These are phyloP conservation scores for Drosophila seclusa DNA, from an alignment of 2,888 invertebrate species.

Conservation along the genomic window DNA sequence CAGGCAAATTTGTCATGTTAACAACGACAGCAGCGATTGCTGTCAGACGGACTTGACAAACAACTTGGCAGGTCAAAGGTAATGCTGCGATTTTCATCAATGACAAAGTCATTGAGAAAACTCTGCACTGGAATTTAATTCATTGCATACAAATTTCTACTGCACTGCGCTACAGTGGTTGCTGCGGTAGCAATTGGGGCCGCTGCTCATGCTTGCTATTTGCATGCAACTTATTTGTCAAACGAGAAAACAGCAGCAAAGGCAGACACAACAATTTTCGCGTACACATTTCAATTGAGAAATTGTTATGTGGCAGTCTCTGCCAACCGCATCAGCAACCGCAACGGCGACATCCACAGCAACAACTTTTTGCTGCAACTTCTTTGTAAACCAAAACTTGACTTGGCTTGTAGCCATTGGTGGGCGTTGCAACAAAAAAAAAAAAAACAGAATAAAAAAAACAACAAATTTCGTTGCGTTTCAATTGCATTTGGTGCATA, in stretches of 20 bases:
- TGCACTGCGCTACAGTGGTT: slow-evolving; percentile 18
- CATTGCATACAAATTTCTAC: slow-evolving; percentile 70
- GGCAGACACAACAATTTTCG: slow-evolving; percentile 69
- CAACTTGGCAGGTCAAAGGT: slow-evolving; percentile 69
- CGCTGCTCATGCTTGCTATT: slow-evolving; percentile 52
- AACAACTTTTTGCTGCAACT: slow-evolving; percentile 18
- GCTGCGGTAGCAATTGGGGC: slow-evolving; percentile 37
- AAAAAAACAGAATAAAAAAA: not conserved
- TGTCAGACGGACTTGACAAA: slow-evolving; percentile 70
- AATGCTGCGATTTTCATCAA: slow-evolving; percentile 73
- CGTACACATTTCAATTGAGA: slow-evolving; percentile 77
- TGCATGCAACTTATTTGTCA: slow-evolving; percentile 80
- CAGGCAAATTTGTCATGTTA: slow-evolving; percentile 69
- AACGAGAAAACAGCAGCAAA: slow-evolving; percentile 44
- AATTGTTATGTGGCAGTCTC: slow-evolving; percentile 69
- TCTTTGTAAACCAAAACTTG: slow-evolving; percentile 21
- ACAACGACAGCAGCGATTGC: slow-evolving; percentile 36
- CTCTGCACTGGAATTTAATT: slow-evolving; percentile 71
- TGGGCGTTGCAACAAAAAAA: slow-evolving; percentile 65
- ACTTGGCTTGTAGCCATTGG: slow-evolving; percentile 55
- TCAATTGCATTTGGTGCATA: slow-evolving; percentile 76
- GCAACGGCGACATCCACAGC: slow-evolving; percentile 7
- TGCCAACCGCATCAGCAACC: slow-evolving; percentile 30
- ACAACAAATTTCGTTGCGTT: slow-evolving; percentile 60
- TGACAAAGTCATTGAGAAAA: slow-evolving; percentile 70